These are phyloP conservation scores for Stenolophus ochropezus DNA, from an alignment of 2,888 invertebrate genomes.

Conservation along the genomic window DNA sequence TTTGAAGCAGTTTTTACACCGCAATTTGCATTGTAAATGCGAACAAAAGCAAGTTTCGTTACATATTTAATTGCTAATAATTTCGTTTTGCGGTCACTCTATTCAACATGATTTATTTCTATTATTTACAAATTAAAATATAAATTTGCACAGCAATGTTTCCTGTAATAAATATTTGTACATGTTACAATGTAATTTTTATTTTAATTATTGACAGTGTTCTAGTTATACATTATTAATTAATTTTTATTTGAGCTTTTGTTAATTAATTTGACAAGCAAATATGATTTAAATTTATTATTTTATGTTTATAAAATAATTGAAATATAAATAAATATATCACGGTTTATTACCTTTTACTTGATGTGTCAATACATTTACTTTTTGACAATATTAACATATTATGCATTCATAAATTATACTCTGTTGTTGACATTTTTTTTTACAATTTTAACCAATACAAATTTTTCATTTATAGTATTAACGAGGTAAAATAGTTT, in stretches of 20 bases:
- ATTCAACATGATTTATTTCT: slow-evolving; percentile 19
- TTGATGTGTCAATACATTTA: not conserved
- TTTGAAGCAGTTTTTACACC: slow-evolving; percentile 5
- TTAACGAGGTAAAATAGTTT: too few relatives aligned
- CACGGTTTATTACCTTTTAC: not conserved
- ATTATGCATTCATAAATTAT: too few relatives aligned
- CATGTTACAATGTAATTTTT: not conserved
- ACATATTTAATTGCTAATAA: slow-evolving; percentile 47
- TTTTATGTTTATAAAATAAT: not conserved
- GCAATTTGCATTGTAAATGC: slow-evolving; percentile 25
- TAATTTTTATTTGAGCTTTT: not conserved
- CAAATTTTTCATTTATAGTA: too few relatives aligned
- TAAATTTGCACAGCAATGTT: slow-evolving; percentile 3
- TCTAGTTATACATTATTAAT: slow-evolving; percentile 4
- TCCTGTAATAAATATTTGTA: slow-evolving; percentile 9
- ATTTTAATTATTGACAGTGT: slow-evolving; percentile 20
- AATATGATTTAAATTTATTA: not conserved
- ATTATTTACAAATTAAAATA: slow-evolving; percentile 26
- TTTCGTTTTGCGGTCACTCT: not conserved
- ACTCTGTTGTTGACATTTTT: too few relatives aligned
- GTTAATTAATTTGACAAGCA: not conserved
- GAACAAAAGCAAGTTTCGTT: slow-evolving; percentile 17
- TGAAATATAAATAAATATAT: not conserved
- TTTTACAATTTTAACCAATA: too few relatives aligned
- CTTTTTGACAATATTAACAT: too few relatives aligned